Conservation (phyloP, 2,888 invertebrate species). For the Leptopterna dolabrata region DNA sequence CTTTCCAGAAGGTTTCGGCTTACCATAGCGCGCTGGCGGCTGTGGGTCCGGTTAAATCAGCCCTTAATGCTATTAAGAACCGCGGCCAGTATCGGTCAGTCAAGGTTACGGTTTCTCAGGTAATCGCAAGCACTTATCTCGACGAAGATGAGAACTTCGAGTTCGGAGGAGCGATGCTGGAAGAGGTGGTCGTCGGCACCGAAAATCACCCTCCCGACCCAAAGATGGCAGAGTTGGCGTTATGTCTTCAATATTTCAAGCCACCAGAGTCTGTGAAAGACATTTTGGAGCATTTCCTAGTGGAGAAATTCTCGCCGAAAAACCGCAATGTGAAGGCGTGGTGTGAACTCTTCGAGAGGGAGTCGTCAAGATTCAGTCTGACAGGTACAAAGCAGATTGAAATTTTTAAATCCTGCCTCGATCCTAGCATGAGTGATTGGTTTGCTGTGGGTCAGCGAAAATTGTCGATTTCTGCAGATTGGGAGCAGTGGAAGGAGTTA, state of each 20-base stretch:
- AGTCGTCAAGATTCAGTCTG: conserved; percentile 36
- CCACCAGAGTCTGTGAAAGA: conserved; percentile 29
- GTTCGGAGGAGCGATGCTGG: conserved; percentile 29
- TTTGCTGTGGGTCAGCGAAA: conserved; percentile 22
- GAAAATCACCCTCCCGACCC: background rate
- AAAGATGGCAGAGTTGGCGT: conserved; percentile 26
- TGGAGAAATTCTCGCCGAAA: conserved; percentile 45
- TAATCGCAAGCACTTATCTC: conserved; percentile 37
- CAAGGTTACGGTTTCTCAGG: conserved; percentile 40
- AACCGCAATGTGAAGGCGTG: conserved; percentile 41
- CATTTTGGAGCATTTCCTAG: conserved; percentile 39
- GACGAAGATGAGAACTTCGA: conserved; percentile 42
- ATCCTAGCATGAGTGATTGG: conserved; percentile 39
- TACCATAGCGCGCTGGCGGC: conserved; percentile 39
- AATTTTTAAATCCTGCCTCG: conserved; percentile 34
- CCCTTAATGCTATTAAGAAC: conserved; percentile 38
- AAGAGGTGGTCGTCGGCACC: conserved; percentile 39
- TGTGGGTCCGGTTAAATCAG: conserved; percentile 41
- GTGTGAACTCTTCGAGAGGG: conserved; percentile 38
- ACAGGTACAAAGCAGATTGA: conserved; percentile 43
- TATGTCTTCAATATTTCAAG: conserved; percentile 39
- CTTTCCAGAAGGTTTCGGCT: conserved; percentile 22
- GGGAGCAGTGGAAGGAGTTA: conserved; percentile 45
- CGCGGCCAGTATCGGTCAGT: conserved; percentile 36
- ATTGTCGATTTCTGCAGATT: conserved; percentile 37